Base-by-base conservation (phyloP, 1,140 invertebrate species). In the Leguminivora glycinivorella region DNA sequence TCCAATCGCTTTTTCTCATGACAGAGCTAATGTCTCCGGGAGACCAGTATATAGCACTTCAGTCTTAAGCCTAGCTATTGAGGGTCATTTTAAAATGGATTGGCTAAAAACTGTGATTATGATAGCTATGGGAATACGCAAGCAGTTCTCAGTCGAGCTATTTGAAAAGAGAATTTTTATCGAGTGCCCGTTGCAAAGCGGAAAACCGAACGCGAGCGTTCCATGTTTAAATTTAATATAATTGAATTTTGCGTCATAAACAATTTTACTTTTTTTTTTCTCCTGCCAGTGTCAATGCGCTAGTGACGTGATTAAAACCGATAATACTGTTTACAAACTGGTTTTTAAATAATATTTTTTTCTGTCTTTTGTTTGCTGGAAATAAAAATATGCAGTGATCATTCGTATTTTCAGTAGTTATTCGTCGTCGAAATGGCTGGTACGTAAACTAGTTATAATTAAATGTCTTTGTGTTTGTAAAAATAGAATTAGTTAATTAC, bases 141-240 rank as follows among this genome's bases (percentile, higher is more conserved):
- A 9, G 19, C 47, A 52, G 47, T 52, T 52, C 47, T 52, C 25
- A 63, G 58, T 63, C 58, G 58, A 63, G 29, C 58, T 63, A 31
- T 63, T 63, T 63, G 58, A 63, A 63, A 63, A 63, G 58, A 63
- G 58, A 63, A 63, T 63, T 29, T 63, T 63, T 63, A 63, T 63
- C 58, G 58, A 63, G 58, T 63, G 25, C 26, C 25, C 58, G 58
- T 34, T 63, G 29, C 58, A 63, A 29, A 63, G 26, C 58, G 58
- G 58, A 63, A 63, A 63, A 63, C 58, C 29, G 58, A 63, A 63
- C 47, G 58, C 58, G 22, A 52, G 58, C 58, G 58, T 31, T 63
- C 29, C 58, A 63, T 63, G 26, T 63, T 63, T 63, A 63, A 63
- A 29, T 63, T 63, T 63, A 29, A 63, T 31, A 63, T 10, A 52